Evolutionary conservation across 1,140 invertebrate genomes (phyloP), one percentile per base, ranked within the genome.

Genomic region (Brachionus koreanus): DNA sequence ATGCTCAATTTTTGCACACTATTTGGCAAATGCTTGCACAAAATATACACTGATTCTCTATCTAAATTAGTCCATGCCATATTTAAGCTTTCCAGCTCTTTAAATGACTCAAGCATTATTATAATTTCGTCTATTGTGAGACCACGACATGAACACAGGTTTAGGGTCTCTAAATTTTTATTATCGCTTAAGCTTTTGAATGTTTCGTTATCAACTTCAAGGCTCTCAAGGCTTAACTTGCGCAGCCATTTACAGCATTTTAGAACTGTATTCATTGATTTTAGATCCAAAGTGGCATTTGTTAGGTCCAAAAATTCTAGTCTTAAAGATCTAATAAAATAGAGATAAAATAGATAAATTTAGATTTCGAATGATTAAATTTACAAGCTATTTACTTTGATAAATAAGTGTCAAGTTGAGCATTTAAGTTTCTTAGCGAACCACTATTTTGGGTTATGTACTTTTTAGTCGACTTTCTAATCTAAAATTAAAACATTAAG

Each of bases 231-330:
- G 84, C 94, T 95, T 2, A 96, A 87, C 87, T 95, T 95, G 84
- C 91, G 91, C 25, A 96, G 88, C 37, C 90, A 89, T 19, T 89
- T 89, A 88, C 94, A 95, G 12, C 90, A 89, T 0, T 86, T 87
- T 13, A 96, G 88, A 6, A 96, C 85, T 16, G 88, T 85, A 39
- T 90, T 89, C 39, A 96, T 88, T 52, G 86, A 87, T 85, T 87
- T 77, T 0, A 87, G 61, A 5, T 90, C 90, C 23, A 94, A 90
- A 0, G 91, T 89, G 3, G 92, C 91, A 92, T 95, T 93, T 85
- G 93, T 94, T 2, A 95, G 88, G 88, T 96, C 94, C 82, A 96
- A 88, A 88, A 92, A 95, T 85, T 94, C 92, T 7, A 95, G 86
- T 87, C 91, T 91, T 83, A 83, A 85, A 25, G 85, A 83, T 72